Conservation (phyloP, 2,888 invertebrate genomes). For the Lysandra coridon region DNA sequence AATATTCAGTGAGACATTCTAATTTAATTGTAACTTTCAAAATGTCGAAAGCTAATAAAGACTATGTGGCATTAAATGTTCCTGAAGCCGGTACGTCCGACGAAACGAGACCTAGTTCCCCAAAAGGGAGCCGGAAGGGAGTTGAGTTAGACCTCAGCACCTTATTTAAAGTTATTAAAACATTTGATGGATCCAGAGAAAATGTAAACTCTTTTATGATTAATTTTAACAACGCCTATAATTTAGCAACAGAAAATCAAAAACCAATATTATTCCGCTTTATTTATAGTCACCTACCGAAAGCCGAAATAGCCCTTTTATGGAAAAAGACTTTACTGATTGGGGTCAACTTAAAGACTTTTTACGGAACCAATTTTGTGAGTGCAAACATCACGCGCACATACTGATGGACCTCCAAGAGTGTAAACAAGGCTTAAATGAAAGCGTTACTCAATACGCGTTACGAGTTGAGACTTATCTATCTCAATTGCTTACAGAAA, state of each 20-base stretch:
- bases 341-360: slow-evolving; percentile 30
- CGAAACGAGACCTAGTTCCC: not conserved
- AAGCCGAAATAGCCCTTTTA: slow-evolving; percentile 26
- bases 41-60: not conserved
- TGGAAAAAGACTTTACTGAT: not conserved
- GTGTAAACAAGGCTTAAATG: slow-evolving; percentile 17
- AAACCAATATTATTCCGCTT: not conserved
- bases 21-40: not conserved
- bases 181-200: no score
- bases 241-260: not conserved
- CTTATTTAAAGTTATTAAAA: not conserved
- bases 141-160: not conserved
- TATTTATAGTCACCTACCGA: slow-evolving; percentile 3
- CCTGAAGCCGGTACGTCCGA: not conserved
- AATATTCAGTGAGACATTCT: not conserved
- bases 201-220: not conserved
- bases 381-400: slow-evolving; percentile 36
- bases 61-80: not conserved
- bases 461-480: slow-evolving; percentile 42
- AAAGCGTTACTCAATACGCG: slow-evolving; percentile 43
- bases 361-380: slow-evolving; percentile 34
- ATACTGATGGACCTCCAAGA: slow-evolving; percentile 33
- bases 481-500: slow-evolving; percentile 39
- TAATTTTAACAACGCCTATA: not conserved
- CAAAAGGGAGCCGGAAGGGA: not conserved